phyloP scores from a whole-genome alignment of 35 echinoderm and acorn worm species.

The Patiria miniata region DNA sequence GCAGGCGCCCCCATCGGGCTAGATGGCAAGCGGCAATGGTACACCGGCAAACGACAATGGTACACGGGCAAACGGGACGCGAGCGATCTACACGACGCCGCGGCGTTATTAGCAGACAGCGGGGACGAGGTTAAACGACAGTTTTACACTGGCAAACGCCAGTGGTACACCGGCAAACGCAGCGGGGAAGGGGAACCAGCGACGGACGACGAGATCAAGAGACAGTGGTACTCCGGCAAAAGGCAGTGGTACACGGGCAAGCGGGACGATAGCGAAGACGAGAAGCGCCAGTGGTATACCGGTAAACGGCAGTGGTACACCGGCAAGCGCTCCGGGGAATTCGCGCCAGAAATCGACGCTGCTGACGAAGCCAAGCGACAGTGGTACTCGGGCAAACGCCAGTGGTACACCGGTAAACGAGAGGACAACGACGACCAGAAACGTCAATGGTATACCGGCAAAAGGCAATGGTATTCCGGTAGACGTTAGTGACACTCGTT shows the following conservation, averaged over 20 bases:
- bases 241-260: slow-evolving; percentile 19
- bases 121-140: slow-evolving; percentile 13
- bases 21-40: slow-evolving; percentile 13
- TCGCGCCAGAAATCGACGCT: background rate
- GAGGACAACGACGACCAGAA: background rate
- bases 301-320: slow-evolving; percentile 23
- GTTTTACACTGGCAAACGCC: background rate
- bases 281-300: slow-evolving; percentile 17
- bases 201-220: background rate
- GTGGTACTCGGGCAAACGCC: background rate
- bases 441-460: background rate
- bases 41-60: background rate
- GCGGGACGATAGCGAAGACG: background rate
- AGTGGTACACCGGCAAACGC: slow-evolving; percentile 13
- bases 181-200: background rate
- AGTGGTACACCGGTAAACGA: slow-evolving; percentile 13
- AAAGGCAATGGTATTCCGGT: background rate
- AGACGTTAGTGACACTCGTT: background rate
- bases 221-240: slow-evolving; percentile 26
- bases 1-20: slow-evolving; percentile 2
- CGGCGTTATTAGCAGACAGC: slow-evolving; percentile 7
- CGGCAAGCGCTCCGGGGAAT: background rate
- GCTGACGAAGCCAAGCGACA: background rate
- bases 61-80: slow-evolving; percentile 20
- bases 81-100: background rate